Evolutionary conservation across 2,113 vertebrate genomes (phyloP), one percentile per base, ranked within the genome.

Genomic region (Bolborhynchus lineola): DNA sequence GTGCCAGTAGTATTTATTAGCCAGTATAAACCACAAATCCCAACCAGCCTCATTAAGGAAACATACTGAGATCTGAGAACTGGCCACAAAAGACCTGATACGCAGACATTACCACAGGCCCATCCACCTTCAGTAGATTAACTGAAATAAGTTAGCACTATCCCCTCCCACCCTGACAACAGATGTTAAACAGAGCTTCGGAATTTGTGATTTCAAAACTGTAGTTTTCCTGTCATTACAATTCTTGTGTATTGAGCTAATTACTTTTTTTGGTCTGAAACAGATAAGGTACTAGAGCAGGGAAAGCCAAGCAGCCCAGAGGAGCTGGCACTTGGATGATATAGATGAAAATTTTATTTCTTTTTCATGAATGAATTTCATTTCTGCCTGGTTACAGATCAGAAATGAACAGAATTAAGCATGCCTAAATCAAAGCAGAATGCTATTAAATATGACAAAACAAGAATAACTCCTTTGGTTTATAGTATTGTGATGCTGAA

Each of bases 371-470:
- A 6, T 23, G 9, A 83, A 60, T 95, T 95, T 90, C 5, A 86
- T 94, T 90, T 94, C 79, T 92, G 50, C 33, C 19, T 3, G 1
- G 49, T 83, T 92, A 71, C 68, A 84, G 80, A 96, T 93, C 80
- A 95, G 65, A 86, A 92, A 88, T 57, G 37, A 95, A 91, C 13
- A 63, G 65, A 94, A 93, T 91, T 93, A 89, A 94, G 60, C 57
- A 55, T 23, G 42, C 50, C 57, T 88, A 92, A 86, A 90, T 90
- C 72, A 92, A 88, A 94, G 12, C 28, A 91, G 23, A 95, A 78
- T 35, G 42, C 33, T 93, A 91, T 79, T 86, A 82, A 81, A 86
- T 86, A 82, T n/a, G 72, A 89, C 60, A 86, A 84, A 97, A 68
- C 53, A 74, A 64, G 49, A 81, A 63, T 41, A 77, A 39, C 37